Base-by-base conservation (phyloP, 1,140 invertebrate genomes). In the Battus philenor region DNA sequence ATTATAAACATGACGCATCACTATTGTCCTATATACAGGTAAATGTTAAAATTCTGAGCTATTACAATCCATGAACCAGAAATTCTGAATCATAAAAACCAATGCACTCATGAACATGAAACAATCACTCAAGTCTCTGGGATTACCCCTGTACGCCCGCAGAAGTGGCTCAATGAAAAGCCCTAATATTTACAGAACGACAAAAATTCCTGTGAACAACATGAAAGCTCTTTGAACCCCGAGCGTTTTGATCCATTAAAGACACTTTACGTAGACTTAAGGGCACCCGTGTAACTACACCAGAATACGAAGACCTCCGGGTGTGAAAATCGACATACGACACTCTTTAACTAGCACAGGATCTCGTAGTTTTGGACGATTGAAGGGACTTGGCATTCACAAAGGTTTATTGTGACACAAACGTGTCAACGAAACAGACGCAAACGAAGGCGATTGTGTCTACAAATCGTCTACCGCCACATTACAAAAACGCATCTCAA, bases 241-340 rank as follows among this genome's bases (percentile, higher is more conserved):
- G 50, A 67, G 61, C 63, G 64, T 64, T 59, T 73, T 56, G 65
- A 69, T 68, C 68, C 69, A 77, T 81, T 83, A 80, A 73, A 70
- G 73, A 74, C 74, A 79, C 79, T 83, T 77, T 62, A 75, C 67
- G 64, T 50, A 61, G 63, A 68, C 73, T 80, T 50, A 66, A 72
- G 76, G 64, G 67, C 67, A 59, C 48, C 59, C 46, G 58, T 60
- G 60, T 59, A 62, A 66, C 62, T 46, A 47, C 53, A 58, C 68
- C 68, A 69, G 50, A 62, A 59, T 63, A 47, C 27, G 33, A 43
- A 50, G 68, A 68, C 44, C 59, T 51, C 44, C 46, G 54, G 29
- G 48, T 43, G 36, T 54, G 47, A 36, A 44, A 29, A 33, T 7
- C 13, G 12, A 20, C 9, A 41, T 39, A 49, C 24, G 20, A 34